Base-by-base conservation (phyloP, 2,113 vertebrate genomes). In the Calyptomena viridis region DNA sequence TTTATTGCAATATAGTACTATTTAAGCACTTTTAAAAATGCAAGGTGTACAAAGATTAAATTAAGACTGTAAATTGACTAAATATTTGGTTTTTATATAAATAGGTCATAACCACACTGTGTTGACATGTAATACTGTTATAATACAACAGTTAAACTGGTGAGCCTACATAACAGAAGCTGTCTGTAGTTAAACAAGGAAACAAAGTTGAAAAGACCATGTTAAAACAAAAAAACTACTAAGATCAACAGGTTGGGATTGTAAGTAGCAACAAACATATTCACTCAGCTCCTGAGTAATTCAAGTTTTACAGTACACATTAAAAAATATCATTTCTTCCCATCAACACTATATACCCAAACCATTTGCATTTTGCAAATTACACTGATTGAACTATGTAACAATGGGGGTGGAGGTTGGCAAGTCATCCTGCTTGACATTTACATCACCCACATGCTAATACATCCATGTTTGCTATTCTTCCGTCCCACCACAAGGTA, bases 71-170 rank as follows among this genome's bases (percentile, higher is more conserved):
- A 98, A 98, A 98, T 97, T 98, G 98, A 98, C 98, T 98, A 98
- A 98, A 98, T 98, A 98, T 99, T 99, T 99, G 98, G 98, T 99
- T 99, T 98, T 98, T 98, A 98, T 98, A 98, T 99, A 98, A 98
- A 98, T 98, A 98, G 97, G 98, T 98, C 98, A 98, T 97, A 98
- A 98, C 98, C 98, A 99, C 98, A 99, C 99, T 98, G 98, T 98
- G 97, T 98, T 98, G 98, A 98, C 98, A 98, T 98, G 97, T 98
- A 99, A 99, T 98, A 99, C 98, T 98, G 98, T 98, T 98, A 98
- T 98, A 98, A 98, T 98, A 98, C 98, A 98, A 98, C 97, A 98
- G 98, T 98, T 98, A 98, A 98, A 98, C 97, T 98, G 97, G 98
- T 98, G 98, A 98, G 97, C 97, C 98, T 98, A 98, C 97, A 98